Evolutionary conservation across 2,888 invertebrate genomes (phyloP).

Genomic region (Dermolepida albohirtum): DNA sequence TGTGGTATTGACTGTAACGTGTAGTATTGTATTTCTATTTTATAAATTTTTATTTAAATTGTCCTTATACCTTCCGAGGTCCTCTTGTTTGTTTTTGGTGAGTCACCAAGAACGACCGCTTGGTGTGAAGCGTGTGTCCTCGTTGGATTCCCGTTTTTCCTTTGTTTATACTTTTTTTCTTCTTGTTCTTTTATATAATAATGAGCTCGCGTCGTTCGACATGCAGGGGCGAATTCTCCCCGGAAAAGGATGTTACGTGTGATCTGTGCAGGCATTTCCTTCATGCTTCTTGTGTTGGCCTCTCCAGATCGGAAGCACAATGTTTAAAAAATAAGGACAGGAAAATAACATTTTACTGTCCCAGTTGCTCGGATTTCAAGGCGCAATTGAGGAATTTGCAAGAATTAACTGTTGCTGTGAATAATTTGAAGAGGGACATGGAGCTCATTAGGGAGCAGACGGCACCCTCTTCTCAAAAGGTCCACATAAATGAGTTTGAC

Average conservation of each 20-base stretch:
- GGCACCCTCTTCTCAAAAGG: no score
- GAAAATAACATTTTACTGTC: conserved; percentile 1
- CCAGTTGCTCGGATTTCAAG: conserved; percentile 2
- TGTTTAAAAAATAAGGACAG: conserved; percentile 10
- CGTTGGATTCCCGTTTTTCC: no score
- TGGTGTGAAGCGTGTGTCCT: no score
- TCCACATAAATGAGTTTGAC: no score
- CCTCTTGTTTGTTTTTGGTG: no score
- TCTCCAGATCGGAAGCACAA: not conserved
- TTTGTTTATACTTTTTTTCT: no score
- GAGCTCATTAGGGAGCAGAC: not conserved
- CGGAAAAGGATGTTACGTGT: not conserved
- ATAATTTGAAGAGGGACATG: not conserved
- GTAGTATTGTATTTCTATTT: no score
- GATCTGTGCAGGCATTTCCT: not conserved
- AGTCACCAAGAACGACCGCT: no score
- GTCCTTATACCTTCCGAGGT: no score
- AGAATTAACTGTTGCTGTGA: not conserved
- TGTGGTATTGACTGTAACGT: no score
- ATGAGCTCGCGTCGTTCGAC: not conserved
- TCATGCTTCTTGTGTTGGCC: not conserved
- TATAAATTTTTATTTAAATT: no score
- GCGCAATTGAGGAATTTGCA: conserved; percentile 2
- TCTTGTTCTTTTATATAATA: no score
- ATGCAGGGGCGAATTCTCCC: not conserved